Base-by-base conservation (phyloP, 2,797 vertebrate species). In the Thaleichthys pacificus region DNA sequence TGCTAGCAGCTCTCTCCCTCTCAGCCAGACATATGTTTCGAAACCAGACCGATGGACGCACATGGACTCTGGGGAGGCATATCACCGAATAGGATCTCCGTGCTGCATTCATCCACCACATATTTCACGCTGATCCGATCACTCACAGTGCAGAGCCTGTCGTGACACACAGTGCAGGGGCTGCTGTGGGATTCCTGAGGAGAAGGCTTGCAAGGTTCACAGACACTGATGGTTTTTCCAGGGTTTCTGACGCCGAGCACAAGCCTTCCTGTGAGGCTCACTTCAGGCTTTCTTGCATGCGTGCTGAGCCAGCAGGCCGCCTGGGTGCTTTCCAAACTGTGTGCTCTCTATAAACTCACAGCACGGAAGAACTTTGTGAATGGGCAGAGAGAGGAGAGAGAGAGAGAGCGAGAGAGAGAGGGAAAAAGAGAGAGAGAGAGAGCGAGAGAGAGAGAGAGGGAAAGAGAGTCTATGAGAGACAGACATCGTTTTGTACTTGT, bases 161-260 rank as follows among this genome's bases (percentile, higher is more conserved):
- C 66, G 72, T 85, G 79, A 85, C 81, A 84, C 81, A 81, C 77
- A 57, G 54, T 78, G 71, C 68, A 1, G 63, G 71, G 73, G 12
- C 38, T 42, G 38, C 38, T 32, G 61, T 68, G 51, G 76, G 73
- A 76, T 85, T 88, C 84, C 86, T 82, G 83, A 77, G 42, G 63
- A 71, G 70, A 75, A 79, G 0, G 9, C 77, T 74, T 80, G 72
- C 35, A 62, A 7, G 64, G 80, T 79, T 89, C 80, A 82, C 70
- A 69, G 68, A 69, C 81, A 22, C 6, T 83, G 81, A 90, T 87
- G 78, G 74, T 71, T 90, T 90, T 89, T 86, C 80, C 90, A 91
- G 87, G 75, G 86, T 89, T 84, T 81, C 66, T 84, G 81, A 84
- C 70, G 68, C 70, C 54, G 65, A 70, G 71, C 69, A 85, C 65